Evolutionary conservation across 2,797 vertebrate genomes (phyloP).

Genomic region (Carapus acus): DNA sequence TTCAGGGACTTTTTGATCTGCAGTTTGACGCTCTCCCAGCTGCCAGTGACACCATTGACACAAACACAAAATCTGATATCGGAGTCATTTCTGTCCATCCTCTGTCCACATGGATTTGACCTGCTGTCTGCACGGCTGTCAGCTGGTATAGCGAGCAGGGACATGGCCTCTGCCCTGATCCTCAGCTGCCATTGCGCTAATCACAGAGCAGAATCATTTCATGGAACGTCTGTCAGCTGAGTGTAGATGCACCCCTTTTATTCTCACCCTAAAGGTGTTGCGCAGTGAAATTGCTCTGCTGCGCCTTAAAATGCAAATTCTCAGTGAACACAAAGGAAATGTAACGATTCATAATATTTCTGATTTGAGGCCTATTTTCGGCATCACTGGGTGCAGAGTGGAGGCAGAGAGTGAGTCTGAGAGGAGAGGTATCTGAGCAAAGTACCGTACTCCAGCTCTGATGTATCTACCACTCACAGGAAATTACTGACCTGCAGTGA

Average conservation of each 20-base stretch:
- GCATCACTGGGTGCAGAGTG: conserved; percentile 6
- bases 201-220: conserved; percentile 36
- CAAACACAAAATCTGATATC: no score
- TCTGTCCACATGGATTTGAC: conserved; percentile 9
- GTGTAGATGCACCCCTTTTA: conserved; percentile 18
- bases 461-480: conserved; percentile 9
- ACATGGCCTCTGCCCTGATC: conserved; percentile 28
- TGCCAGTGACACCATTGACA: no score
- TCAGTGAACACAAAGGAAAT: conserved; percentile 1
- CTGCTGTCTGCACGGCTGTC: conserved; percentile 20
- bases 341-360: conserved; percentile 4
- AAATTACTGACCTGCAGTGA: conserved; percentile 8
- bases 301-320: conserved; percentile 10
- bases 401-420: background rate
- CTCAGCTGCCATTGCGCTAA: conserved; percentile 37
- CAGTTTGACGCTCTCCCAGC: no score
- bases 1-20: no score
- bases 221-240: conserved; percentile 25
- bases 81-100: conserved; percentile 14
- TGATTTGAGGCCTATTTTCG: conserved; percentile 16
- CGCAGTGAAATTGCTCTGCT: conserved; percentile 28
- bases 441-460: conserved; percentile 13
- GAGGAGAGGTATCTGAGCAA: conserved; percentile 7
- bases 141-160: conserved; percentile 36
- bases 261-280: conserved; percentile 21